Base-by-base conservation (phyloP, 2,113 vertebrate genomes). In the Seriola aureovittata region DNA sequence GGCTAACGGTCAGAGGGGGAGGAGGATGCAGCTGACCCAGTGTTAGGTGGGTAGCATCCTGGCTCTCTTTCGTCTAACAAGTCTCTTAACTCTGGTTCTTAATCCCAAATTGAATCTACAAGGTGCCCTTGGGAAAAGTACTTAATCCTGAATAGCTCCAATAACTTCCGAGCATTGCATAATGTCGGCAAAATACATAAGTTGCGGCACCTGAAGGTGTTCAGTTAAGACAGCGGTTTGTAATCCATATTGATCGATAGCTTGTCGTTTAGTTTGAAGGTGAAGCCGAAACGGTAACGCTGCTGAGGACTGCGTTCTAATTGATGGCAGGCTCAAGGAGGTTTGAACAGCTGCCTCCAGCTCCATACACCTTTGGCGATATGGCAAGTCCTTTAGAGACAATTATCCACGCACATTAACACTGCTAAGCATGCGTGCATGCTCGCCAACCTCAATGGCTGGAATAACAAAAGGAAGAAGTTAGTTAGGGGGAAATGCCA, bases 21-120 rank as follows among this genome's bases (percentile, higher is more conserved):
- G 40, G 63, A 25, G 68, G 64, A 71, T 32, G 38, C 21, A 54
- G 71, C 75, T 80, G 88, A 92, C 89, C 93, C 48, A 62, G 60
- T 83, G 84, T 87, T 85, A 66, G 85, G 70, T 71, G 80, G 84
- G 83, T 85, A 78, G 82, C 74, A 92, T 89, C 89, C 73, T 59
- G 70, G 58, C 86, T 92, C 83, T 57, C 71, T 80, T 84, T 85
- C 75, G 34, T 85, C 77, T 85, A 89, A 91, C 91, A 88, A 92
- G 87, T 92, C 90, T 90, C 88, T 91, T 90, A 91, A 89, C 92
- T 78, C 81, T 19, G 63, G 5, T 84, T 84, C 92, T 88, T 94
- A 94, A 94, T 95, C 93, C 92, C 84, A 94, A 94, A 94, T 95
- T 93, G 93, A 93, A 93, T 93, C 89, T 87, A 66, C 86, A 93